These are phyloP conservation scores for Labia minor DNA, from an alignment of 2,888 invertebrate genomes.

Conservation along the genomic window DNA sequence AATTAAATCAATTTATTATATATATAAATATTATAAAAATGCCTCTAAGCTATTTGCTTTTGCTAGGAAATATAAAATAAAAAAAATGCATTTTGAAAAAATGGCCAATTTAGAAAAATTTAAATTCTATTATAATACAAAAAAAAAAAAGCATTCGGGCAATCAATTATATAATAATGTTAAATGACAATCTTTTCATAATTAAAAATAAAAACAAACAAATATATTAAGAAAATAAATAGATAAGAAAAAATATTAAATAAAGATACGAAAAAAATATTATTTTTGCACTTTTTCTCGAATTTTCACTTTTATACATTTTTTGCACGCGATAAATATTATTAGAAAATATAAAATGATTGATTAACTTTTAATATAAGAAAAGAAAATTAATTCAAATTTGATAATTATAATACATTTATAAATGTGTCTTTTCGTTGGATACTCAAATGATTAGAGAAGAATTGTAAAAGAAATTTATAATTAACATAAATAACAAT, in stretches of 20 bases:
- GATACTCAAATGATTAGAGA: no score
- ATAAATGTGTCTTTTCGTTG: no score
- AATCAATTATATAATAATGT: no score
- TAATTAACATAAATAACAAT: no score
- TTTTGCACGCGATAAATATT: background rate
- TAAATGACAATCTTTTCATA: background rate
- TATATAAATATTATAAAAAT: no score
- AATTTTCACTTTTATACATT: conserved; percentile 13
- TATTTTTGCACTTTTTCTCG: background rate
- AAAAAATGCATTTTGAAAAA: background rate
- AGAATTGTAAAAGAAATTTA: no score
- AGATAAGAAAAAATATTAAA: background rate
- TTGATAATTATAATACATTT: no score
- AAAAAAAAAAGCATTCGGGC: background rate
- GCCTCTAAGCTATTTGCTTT: no score
- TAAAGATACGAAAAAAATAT: background rate
- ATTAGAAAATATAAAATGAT: background rate
- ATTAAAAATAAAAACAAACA: background rate
- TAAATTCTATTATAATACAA: no score
- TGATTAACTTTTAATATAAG: background rate
- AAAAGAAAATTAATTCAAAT: no score
- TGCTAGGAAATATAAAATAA: no score
- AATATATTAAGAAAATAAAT: background rate
- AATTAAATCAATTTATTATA: no score
- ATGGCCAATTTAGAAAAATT: background rate